Evolutionary conservation across 2,797 vertebrate species (phyloP).

Genomic region (Chromobotia macracanthus): DNA sequence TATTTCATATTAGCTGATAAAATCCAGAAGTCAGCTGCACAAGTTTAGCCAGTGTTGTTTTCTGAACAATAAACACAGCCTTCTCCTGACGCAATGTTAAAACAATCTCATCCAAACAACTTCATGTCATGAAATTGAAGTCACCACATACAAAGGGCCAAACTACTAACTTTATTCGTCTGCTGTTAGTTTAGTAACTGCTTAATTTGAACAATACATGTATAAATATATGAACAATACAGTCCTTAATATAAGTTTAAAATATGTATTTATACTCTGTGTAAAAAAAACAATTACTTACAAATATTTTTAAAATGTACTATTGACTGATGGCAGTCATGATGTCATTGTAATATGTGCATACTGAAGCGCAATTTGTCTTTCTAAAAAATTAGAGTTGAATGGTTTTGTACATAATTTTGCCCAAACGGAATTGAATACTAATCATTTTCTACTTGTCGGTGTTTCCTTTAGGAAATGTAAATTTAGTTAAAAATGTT

Average conservation of each 20-base stretch:
- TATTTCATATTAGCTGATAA: background rate
- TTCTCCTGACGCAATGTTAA: background rate
- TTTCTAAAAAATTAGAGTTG: background rate
- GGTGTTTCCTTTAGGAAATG: constrained; percentile 4
- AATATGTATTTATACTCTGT: too few relatives aligned
- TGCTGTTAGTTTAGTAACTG: background rate
- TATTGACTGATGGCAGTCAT: background rate
- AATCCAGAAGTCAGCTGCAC: background rate
- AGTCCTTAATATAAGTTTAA: too few relatives aligned
- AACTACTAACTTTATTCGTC: background rate
- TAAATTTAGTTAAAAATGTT: background rate
- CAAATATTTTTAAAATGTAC: too few relatives aligned
- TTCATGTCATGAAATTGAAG: background rate
- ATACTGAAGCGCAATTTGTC: background rate
- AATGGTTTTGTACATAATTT: background rate
- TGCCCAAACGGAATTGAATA: background rate
- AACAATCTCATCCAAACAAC: background rate
- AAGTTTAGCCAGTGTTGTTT: background rate
- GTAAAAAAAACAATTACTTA: too few relatives aligned
- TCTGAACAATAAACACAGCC: background rate
- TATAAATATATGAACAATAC: too few relatives aligned
- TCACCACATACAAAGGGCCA: background rate
- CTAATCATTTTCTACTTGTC: too few relatives aligned
- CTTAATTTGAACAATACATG: background rate
- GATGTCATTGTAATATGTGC: background rate